A percentile compares a stretch with the other conserved stretches of the same genome.
phyloP scores from a whole-genome alignment of 1,140 invertebrate species.

The Centruroides sculpturatus region DNA sequence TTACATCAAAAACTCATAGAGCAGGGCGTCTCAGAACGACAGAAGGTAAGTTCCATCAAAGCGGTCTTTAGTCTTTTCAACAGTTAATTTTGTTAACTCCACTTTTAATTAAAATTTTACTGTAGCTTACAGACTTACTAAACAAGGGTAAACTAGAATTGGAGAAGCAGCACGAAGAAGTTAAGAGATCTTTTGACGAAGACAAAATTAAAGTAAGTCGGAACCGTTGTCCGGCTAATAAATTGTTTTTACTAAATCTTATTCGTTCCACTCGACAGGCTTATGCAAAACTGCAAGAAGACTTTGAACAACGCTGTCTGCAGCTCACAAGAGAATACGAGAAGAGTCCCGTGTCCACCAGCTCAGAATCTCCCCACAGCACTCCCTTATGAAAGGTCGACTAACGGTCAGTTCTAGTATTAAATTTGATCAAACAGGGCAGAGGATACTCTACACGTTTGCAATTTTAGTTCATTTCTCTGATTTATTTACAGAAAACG shows the following conservation, averaged over 20 bases:
- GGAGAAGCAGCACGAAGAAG: slow-evolving; percentile 11
- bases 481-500: too few relatives aligned
- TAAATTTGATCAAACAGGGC: too few relatives aligned
- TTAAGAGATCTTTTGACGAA: slow-evolving; percentile 17
- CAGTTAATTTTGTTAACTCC: background rate
- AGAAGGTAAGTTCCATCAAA: slow-evolving; percentile 22
- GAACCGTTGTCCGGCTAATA: background rate
- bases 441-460: too few relatives aligned
- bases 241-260: background rate
- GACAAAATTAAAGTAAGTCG: slow-evolving; percentile 14
- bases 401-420: too few relatives aligned
- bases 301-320: slow-evolving; percentile 6
- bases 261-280: background rate
- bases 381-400: slow-evolving; percentile 7
- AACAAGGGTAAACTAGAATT: slow-evolving; percentile 15
- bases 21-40: slow-evolving; percentile 29
- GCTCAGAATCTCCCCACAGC: background rate
- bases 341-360: slow-evolving; percentile 1
- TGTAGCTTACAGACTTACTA: background rate
- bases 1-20: slow-evolving; percentile 31
- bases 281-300: background rate
- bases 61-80: background rate
- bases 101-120: background rate
- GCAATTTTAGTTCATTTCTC: too few relatives aligned
- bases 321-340: slow-evolving; percentile 4